Base-by-base conservation (phyloP, 1,140 invertebrate genomes). In the Acyrthosiphon pisum region DNA sequence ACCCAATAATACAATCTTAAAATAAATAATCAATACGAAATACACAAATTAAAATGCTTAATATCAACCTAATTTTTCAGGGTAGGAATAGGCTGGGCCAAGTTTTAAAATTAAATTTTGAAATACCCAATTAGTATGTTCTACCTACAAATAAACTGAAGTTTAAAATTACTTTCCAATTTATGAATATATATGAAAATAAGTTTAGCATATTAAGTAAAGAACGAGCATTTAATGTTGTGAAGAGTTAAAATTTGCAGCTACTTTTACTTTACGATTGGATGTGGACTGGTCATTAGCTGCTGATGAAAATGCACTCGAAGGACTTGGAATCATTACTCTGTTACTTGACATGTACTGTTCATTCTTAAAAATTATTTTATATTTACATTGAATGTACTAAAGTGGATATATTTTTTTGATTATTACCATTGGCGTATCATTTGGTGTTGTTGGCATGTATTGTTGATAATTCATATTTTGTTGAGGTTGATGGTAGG, bases 301-400 rank as follows among this genome's bases (percentile, higher is more conserved):
- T 84, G 91, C 91, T 20, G 91, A 86, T 84, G 76, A 60, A 86
- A 93, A 93, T 41, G 91, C 91, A 35, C 91, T 93, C 2, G 91
- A 93, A 83, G 91, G 91, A 83, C 91, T 93, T 53, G 91, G 91
- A 93, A 93, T 93, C 46, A 86, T 93, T 84, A 93, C 23, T 84
- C 91, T 50, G 76, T 93, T 86, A 84, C 48, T 93, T 50, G 91
- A 50, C 81, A 83, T 50, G 81, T 84, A 53, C 22, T 81, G 76
- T 50, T 93, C 91, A 84, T 93, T 93, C 91, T 93, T 53, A 93
- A 93, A 93, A 84, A 86, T 84, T 41, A 84, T 86, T 93, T 83
- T 93, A 93, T 83, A 92, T 48, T 48, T 81, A 92, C 68, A 83
- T 92, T 83, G 26, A 83, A 83, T 90, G 56, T 90, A 90, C 26